Percentiles rank a stretch among this genome's conserved stretches.
phyloP scores from a whole-genome alignment of 2,797 vertebrate genomes.

The Thamnophis elegans region DNA sequence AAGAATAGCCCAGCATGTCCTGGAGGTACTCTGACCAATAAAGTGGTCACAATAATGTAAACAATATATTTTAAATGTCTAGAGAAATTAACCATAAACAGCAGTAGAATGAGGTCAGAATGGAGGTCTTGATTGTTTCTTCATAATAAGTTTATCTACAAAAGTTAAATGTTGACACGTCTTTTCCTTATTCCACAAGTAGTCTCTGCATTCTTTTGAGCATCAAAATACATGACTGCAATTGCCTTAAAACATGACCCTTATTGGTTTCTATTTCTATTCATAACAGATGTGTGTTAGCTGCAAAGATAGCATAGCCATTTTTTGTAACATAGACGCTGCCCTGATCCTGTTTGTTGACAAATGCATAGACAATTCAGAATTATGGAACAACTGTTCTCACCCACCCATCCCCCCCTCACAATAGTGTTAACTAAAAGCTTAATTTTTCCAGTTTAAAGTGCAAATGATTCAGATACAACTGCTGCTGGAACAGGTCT shows the following conservation, averaged over 20 bases:
- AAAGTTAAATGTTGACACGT: conserved; percentile 61
- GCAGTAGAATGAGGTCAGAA: conserved; percentile 67
- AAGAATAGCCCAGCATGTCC: conserved; percentile 37
- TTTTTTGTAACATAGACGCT: conserved; percentile 73
- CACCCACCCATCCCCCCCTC: conserved; percentile 38
- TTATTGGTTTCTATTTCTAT: conserved; percentile 61
- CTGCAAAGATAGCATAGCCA: conserved; percentile 73
- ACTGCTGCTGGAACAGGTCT: conserved; percentile 75
- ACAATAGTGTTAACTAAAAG: conserved; percentile 80
- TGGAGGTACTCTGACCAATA: conserved; percentile 44
- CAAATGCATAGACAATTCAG: conserved; percentile 79
- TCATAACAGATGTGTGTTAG: conserved; percentile 69
- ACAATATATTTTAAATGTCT: conserved; percentile 58
- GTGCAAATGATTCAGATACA: conserved; percentile 82
- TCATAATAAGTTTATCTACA: conserved; percentile 67
- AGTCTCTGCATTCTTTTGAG: conserved; percentile 66
- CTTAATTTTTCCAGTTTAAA: conserved; percentile 81
- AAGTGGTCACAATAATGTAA: conserved; percentile 64
- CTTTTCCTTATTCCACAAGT: conserved; percentile 72
- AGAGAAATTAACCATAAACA: conserved; percentile 47
- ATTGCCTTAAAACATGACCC: conserved; percentile 67
- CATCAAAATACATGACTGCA: conserved; percentile 68
- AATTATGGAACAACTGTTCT: conserved; percentile 71
- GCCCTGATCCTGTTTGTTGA: conserved; percentile 72
- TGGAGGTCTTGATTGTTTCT: conserved; percentile 58